phyloP scores from a whole-genome alignment of 1,140 invertebrate genomes.

The Drosophila persimilis region DNA sequence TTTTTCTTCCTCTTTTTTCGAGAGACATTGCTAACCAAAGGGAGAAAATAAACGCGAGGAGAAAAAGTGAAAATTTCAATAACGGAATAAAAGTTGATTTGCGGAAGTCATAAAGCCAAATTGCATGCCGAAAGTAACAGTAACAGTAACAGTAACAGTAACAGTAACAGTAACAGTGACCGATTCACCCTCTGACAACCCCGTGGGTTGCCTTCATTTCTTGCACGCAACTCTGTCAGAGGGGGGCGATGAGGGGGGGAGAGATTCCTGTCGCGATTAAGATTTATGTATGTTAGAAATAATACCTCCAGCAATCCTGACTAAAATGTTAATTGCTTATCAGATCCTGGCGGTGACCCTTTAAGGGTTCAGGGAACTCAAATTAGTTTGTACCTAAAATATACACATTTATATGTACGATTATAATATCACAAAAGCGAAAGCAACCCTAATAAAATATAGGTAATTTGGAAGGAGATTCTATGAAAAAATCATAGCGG shows the following conservation, averaged over 20 bases:
- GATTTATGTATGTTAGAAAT: constrained; percentile 67
- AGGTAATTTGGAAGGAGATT: no score
- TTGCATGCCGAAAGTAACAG: constrained; percentile 61
- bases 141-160: constrained; percentile 19
- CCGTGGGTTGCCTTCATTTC: constrained; percentile 20
- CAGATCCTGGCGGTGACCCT: constrained; percentile 37
- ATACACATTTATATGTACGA: no score
- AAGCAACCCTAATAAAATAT: no score
- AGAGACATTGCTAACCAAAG: no score
- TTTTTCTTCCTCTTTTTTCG: constrained; percentile 17
- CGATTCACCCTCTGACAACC: background rate
- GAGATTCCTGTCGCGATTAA: constrained; percentile 56
- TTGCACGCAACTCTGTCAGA: constrained; percentile 28
- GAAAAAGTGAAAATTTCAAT: constrained; percentile 76
- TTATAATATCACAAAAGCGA: background rate
- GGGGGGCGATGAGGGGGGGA: background rate
- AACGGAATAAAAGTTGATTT: constrained; percentile 53
- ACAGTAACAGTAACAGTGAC: constrained; percentile 12
- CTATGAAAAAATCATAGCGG: no score
- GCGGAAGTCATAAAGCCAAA: constrained; percentile 76
- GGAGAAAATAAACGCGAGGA: no score
- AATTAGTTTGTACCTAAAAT: constrained; percentile 4
- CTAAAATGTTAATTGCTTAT: constrained; percentile 51
- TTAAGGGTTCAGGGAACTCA: constrained; percentile 60
- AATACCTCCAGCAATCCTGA: constrained; percentile 45